phyloP scores from a whole-genome alignment of 2,797 vertebrate species.

The Odontamblyopus rebecca region DNA sequence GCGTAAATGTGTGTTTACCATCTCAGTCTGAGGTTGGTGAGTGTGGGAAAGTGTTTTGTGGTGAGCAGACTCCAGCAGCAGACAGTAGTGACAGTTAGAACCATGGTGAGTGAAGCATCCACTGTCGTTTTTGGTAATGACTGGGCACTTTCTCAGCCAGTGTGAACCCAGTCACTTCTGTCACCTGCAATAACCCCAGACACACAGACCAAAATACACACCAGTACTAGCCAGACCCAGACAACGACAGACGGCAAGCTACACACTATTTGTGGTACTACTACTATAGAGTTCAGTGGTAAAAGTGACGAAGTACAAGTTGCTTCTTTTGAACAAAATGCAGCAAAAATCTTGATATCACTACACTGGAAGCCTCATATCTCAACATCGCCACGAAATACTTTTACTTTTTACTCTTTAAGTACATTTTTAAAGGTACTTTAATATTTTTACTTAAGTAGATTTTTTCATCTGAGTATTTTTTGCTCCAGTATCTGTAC shows the following conservation, averaged over 20 bases:
- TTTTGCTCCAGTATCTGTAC: too few species aligned
- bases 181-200: slow-evolving; percentile 12
- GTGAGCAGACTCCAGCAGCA: slow-evolving; percentile 17
- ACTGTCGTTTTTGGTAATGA: slow-evolving; percentile 39
- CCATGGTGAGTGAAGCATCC: slow-evolving; percentile 25
- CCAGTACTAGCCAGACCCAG: not conserved
- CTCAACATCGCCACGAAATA: too few species aligned
- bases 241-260: not conserved
- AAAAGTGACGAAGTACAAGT: too few species aligned
- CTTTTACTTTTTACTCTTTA: too few species aligned
- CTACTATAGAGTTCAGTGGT: too few species aligned
- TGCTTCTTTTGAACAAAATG: too few species aligned
- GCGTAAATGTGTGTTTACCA: not conserved
- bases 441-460: too few species aligned
- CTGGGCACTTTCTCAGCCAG: slow-evolving; percentile 46
- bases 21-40: slow-evolving; percentile 1
- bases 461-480: too few species aligned
- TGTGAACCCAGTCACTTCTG: slow-evolving; percentile 22
- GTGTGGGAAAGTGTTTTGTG: slow-evolving; percentile 45
- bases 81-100: slow-evolving; percentile 19
- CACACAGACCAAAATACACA: slow-evolving; percentile 18
- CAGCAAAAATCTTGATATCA: too few species aligned
- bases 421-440: too few species aligned
- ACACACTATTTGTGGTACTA: not conserved
- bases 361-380: too few species aligned